Evolutionary conservation across 1,140 invertebrate genomes (phyloP), one percentile per base, ranked within the genome.

Genomic region (Lepidurus couesii): DNA sequence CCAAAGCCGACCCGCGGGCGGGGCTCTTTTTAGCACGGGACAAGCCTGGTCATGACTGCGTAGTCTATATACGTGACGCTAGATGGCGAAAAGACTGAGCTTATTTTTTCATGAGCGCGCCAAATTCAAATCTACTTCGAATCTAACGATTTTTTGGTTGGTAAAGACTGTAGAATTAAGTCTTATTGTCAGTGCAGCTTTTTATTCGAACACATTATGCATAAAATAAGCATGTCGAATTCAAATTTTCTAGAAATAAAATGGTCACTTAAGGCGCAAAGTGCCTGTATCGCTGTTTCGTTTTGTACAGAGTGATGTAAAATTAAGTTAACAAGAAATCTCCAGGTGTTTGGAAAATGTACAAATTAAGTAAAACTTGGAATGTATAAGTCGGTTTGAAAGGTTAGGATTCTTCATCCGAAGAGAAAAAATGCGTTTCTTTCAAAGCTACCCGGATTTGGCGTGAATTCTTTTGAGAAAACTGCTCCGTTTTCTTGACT

Each of bases 381-480:
- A 34, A 34, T 34, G 34, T 34, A 34, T 34, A 34, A 34, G 34
- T 47, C 45, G 45, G 9, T 47, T 11, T 11, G 16, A 47, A 47
- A 47, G 3, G 7, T 47, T 47, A 47, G 7, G 45, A 47, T 47
- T 77, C 76, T n/a, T 77, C 76, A 47, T 77, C 76, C 11, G 76
- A 77, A 24, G 76, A 77, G 45, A 34, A 77, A n/a, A 65, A 26
- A 26, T 45, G 45, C n/a, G 13, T 16, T 47, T 77, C 65, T 65
- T 77, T 77, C 16, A 77, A 26, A 24, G 76, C 45, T 47, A 47
- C 16, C n/a, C 24, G 45, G 10, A 77, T n/a, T n/a, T 77, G 42
- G 8, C 24, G 76, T 7, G 76, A n/a, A 26, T 77, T 24, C 13
- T 47, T 7, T 11, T 65, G 76, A 0, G 42, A 42, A 13, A 24